Base-by-base conservation (phyloP, 2,113 vertebrate species). In the Numenius arquata region DNA sequence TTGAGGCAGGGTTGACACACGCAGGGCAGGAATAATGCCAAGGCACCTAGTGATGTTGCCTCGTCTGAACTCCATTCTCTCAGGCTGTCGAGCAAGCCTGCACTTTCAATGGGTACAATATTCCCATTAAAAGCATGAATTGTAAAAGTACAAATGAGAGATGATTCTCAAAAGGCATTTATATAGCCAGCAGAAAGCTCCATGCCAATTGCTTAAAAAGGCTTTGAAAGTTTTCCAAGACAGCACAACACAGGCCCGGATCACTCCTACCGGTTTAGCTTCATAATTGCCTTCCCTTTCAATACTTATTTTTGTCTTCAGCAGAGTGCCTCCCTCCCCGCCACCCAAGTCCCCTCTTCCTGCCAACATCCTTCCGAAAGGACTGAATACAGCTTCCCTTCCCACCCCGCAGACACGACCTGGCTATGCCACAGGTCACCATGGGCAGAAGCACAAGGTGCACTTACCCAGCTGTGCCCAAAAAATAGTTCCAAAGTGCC, bases 211-310 rank as follows among this genome's bases (percentile, higher is more conserved):
- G 74, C 94, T 93, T 95, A 34, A 91, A 96, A 95, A 95, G 77
- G 58, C 53, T 88, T 92, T 96, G 96, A 97, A 93, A 91, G 29
- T 91, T 94, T 95, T 95, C 96, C 96, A 95, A 85, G 84, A 70
- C n/a, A 73, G 66, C 45, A 7, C 66, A 79, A 91, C 84, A 36
- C 12, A 59, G 43, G 50, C 77, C n/a, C 89, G 70, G 45, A 87
- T 85, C 85, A 70, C 45, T 94, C 48, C 53, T 79, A 79, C 89
- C 3, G 2, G 11, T 89, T 96, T 89, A 88, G 74, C 32, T 96
- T 72, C 41, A 27, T 70, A 88, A 95, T 82, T 96, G 63, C 80
- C 55, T 91, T 93, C 70, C 73, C 50, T 92, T 95, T 96, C 86
- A 92, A 14, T 34, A 72, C 32, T 61, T 89, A 89, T 73, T 95